Percentiles rank a stretch among this genome's conserved stretches.
These are phyloP conservation scores for Amorpha juglandis DNA, from an alignment of 2,888 invertebrate species.

Conservation along the genomic window DNA sequence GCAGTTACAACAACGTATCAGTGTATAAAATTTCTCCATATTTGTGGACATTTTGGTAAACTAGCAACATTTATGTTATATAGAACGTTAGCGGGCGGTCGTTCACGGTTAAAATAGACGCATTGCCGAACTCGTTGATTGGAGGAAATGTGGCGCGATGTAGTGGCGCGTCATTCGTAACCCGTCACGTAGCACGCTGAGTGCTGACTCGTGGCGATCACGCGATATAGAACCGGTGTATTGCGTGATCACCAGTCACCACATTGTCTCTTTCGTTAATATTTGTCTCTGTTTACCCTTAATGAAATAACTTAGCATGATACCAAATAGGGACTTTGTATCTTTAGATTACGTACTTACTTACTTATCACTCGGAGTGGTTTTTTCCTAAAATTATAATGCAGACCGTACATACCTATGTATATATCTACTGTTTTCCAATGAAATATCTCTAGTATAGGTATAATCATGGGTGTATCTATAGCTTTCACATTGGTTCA, in stretches of 20 bases:
- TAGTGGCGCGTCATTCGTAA: constrained; percentile 66
- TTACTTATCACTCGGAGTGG: too few species aligned
- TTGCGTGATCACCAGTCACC: constrained; percentile 9
- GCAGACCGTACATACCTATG: too few species aligned
- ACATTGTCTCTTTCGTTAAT: constrained; percentile 16
- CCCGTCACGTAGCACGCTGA: constrained; percentile 48
- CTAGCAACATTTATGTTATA: constrained; percentile 15
- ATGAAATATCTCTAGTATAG: too few species aligned
- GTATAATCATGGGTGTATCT: too few species aligned
- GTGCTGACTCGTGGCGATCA: constrained; percentile 36
- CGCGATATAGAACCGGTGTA: constrained; percentile 27
- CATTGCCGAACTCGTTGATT: constrained; percentile 56
- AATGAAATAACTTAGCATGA: neutral
- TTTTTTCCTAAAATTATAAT: too few species aligned
- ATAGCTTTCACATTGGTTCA: too few species aligned
- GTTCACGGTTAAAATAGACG: constrained; percentile 27
- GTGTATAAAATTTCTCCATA: neutral
- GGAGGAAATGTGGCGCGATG: constrained; percentile 76
- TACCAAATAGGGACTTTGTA: constrained; percentile 20
- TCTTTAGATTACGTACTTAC: neutral
- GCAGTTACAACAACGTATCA: too few species aligned
- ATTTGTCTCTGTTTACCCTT: neutral
- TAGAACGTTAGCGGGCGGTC: constrained; percentile 13
- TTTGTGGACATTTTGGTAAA: neutral
- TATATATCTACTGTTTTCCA: too few species aligned